A percentile compares a stretch with the other conserved stretches of the same genome.
These are phyloP conservation scores for Nothoprocta pentlandii DNA, from an alignment of 2,113 vertebrate genomes.

Conservation along the genomic window DNA sequence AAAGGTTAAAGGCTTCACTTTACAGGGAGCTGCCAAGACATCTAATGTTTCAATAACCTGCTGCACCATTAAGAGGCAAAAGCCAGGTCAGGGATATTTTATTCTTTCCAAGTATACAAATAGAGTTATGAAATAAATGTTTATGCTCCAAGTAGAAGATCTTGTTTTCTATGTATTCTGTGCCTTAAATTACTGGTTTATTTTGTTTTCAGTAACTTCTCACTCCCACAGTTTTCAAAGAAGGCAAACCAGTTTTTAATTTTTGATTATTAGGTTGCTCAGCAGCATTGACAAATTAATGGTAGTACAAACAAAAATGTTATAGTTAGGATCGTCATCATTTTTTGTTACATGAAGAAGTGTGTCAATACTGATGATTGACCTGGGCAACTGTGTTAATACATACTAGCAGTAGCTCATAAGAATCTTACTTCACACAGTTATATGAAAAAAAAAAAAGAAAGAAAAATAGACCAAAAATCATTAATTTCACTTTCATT, in stretches of 20 bases:
- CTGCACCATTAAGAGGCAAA: conserved; percentile 11
- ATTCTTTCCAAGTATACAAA: neutral
- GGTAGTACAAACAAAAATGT: neutral
- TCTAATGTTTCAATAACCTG: conserved; percentile 10
- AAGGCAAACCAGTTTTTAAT: conserved; percentile 11
- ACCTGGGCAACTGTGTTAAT: neutral
- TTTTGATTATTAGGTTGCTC: neutral
- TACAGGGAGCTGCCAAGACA: neutral
- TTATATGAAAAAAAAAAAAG: neutral
- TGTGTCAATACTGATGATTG: neutral
- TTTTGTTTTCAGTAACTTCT: neutral
- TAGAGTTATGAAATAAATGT: neutral
- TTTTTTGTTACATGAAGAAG: neutral
- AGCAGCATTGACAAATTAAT: neutral
- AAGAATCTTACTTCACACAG: neutral
- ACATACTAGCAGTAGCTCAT: neutral
- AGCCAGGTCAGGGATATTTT: neutral
- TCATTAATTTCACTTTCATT: neutral
- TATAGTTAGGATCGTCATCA: neutral
- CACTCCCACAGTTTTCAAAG: neutral
- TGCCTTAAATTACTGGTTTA: neutral
- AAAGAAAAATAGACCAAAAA: neutral
- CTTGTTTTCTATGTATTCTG: neutral
- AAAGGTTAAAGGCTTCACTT: conserved; percentile 38
- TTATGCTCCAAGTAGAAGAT: neutral